Conservation (phyloP, 2,888 invertebrate genomes). For the Dasypolia templi region DNA sequence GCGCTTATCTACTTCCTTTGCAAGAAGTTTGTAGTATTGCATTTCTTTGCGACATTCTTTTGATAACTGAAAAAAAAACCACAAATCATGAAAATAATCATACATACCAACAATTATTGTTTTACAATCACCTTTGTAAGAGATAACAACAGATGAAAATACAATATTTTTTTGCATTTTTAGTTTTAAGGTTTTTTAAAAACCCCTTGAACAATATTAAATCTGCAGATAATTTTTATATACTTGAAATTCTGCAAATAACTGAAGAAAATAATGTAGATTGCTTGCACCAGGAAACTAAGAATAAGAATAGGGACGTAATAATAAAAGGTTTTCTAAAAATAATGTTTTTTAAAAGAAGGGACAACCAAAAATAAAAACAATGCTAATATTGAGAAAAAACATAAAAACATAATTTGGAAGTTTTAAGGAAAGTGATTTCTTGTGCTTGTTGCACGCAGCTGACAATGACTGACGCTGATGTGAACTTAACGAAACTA, state of each 20-base stretch:
- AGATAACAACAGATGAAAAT: slow-evolving; percentile 30
- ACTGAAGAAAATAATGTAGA: slow-evolving; percentile 60
- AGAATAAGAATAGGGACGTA: neutral
- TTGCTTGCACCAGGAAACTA: neutral
- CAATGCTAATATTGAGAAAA: neutral
- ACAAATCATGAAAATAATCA: neutral
- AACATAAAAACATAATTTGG: neutral
- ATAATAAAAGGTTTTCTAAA: neutral
- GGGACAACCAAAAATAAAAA: neutral
- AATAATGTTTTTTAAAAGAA: neutral
- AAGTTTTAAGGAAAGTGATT: neutral
- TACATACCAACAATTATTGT: slow-evolving; percentile 19
- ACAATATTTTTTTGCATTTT: slow-evolving; percentile 63
- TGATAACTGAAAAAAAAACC: slow-evolving; percentile 90
- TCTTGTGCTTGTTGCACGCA: neutral
- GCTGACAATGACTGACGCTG: too few relatives aligned
- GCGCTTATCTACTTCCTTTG: slow-evolving; percentile 92
- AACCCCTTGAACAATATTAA: slow-evolving; percentile 52
- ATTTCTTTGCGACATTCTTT: slow-evolving; percentile 92
- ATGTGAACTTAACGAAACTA: neutral
- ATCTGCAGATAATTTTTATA: slow-evolving; percentile 55
- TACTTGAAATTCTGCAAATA: slow-evolving; percentile 62
- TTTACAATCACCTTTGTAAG: slow-evolving; percentile 40
- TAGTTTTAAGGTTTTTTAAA: slow-evolving; percentile 34
- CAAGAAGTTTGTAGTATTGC: slow-evolving; percentile 92